Percentiles rank a stretch among this genome's conserved stretches.
These are phyloP conservation scores for Poecile atricapillus DNA, from an alignment of 2,113 vertebrate species.

Conservation along the genomic window DNA sequence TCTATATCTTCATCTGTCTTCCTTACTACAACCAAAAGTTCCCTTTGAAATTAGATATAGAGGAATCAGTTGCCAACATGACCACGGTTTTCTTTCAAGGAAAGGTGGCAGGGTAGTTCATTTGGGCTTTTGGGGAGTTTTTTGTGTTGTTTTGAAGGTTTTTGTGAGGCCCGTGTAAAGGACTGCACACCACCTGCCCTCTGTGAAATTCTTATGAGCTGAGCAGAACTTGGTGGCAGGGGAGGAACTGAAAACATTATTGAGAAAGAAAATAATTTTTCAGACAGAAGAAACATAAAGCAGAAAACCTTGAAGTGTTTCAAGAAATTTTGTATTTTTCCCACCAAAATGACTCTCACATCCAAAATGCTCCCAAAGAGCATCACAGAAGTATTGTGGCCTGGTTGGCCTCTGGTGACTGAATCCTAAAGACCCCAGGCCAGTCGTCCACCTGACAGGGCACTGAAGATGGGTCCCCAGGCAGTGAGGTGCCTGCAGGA, in stretches of 20 bases:
- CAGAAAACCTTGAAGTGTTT: not conserved
- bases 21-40: not conserved
- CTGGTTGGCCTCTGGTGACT: not conserved
- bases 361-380: not conserved
- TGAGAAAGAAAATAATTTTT: not conserved
- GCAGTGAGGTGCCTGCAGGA: not conserved
- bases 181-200: not conserved
- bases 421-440: not conserved
- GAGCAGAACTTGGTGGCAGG: not conserved
- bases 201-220: not conserved
- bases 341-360: not conserved
- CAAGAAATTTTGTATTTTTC: not conserved
- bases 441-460: fast-evolving
- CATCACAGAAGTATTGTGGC: not conserved
- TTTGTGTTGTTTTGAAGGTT: not conserved
- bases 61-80: not conserved
- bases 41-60: not conserved
- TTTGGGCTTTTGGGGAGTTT: not conserved
- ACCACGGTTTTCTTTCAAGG: not conserved
- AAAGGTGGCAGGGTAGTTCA: not conserved
- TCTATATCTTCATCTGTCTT: not conserved
- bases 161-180: not conserved
- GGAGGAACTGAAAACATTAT: not conserved
- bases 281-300: not conserved
- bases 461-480: not conserved